phyloP scores from a whole-genome alignment of 2,888 invertebrate genomes.

The Andrena flavipes region DNA sequence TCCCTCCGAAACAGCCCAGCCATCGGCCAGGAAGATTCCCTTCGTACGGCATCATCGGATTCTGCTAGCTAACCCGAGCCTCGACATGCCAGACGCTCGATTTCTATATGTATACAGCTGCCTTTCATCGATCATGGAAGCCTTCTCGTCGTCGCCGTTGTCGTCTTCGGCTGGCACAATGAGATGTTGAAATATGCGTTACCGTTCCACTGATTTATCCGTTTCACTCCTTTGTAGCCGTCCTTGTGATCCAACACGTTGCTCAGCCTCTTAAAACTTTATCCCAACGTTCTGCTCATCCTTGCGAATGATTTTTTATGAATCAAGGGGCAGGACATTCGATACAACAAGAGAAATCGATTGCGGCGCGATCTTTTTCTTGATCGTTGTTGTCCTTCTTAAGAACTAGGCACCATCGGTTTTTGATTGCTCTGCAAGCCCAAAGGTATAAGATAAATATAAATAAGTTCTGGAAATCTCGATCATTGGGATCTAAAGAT shows the following conservation, averaged over 20 bases:
- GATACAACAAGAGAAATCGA: too few species aligned
- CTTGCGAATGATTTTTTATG: too few species aligned
- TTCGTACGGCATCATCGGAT: slow-evolving; percentile 55
- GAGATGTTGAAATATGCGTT: slow-evolving; percentile 43
- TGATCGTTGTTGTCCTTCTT: too few species aligned
- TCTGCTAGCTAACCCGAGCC: slow-evolving; percentile 38
- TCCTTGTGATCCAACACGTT: neutral
- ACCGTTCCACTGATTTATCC: slow-evolving; percentile 38
- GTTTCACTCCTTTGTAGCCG: slow-evolving; percentile 10
- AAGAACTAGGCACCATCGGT: too few species aligned
- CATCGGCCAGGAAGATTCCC: slow-evolving; percentile 32
- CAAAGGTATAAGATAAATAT: too few species aligned
- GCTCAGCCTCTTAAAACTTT: slow-evolving; percentile 20
- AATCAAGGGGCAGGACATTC: too few species aligned
- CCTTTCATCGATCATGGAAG: slow-evolving; percentile 41
- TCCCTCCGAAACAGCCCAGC: slow-evolving; percentile 52
- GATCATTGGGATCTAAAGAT: too few species aligned
- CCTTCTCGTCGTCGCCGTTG: neutral
- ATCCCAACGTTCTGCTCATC: neutral
- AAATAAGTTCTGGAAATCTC: too few species aligned
- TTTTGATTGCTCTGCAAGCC: too few species aligned
- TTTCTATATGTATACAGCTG: slow-evolving; percentile 63
- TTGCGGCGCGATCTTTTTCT: too few species aligned
- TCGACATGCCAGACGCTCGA: slow-evolving; percentile 40
- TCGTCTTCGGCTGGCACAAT: slow-evolving; percentile 24